These are phyloP conservation scores for Pygmarrhopalites habei DNA, from an alignment of 1,140 invertebrate genomes.

Conservation along the genomic window DNA sequence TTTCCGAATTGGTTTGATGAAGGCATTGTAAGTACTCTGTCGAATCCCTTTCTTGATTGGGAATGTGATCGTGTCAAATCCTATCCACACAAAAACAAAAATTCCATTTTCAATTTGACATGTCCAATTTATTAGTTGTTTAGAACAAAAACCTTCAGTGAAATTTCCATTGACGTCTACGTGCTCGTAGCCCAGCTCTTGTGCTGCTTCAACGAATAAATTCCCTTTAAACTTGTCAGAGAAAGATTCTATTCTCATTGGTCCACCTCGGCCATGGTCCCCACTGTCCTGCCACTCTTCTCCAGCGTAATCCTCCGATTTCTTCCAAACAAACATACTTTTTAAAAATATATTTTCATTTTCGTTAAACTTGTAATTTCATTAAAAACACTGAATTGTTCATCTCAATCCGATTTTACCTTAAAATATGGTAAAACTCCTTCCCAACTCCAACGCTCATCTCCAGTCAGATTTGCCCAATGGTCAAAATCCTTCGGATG, in stretches of 20 bases:
- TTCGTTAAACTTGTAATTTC: too few relatives aligned
- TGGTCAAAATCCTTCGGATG: constrained; percentile 3
- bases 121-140: too few relatives aligned
- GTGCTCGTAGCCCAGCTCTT: constrained; percentile 22
- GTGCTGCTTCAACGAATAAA: constrained; percentile 18
- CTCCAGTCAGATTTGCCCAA: constrained; percentile 15
- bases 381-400: too few relatives aligned
- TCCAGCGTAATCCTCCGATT: constrained; percentile 1
- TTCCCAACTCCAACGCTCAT: constrained; percentile 1
- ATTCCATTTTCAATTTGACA: too few relatives aligned
- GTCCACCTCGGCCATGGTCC: constrained; percentile 28
- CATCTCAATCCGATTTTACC: too few relatives aligned
- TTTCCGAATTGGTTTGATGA: constrained; percentile 19
- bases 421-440: not conserved
- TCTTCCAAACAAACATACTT: too few relatives aligned
- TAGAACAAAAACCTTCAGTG: constrained; percentile 25
- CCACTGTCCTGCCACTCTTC: too few relatives aligned
- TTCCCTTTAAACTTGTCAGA: constrained; percentile 12
- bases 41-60: constrained; percentile 20
- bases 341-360: too few relatives aligned
- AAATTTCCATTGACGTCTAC: constrained; percentile 26
- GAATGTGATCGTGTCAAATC: too few relatives aligned
- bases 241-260: constrained; percentile 20
- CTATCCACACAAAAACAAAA: too few relatives aligned
- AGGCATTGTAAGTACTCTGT: constrained; percentile 19